Evolutionary conservation across 2,797 vertebrate genomes (phyloP).

Genomic region (Clarias laeviceps): DNA sequence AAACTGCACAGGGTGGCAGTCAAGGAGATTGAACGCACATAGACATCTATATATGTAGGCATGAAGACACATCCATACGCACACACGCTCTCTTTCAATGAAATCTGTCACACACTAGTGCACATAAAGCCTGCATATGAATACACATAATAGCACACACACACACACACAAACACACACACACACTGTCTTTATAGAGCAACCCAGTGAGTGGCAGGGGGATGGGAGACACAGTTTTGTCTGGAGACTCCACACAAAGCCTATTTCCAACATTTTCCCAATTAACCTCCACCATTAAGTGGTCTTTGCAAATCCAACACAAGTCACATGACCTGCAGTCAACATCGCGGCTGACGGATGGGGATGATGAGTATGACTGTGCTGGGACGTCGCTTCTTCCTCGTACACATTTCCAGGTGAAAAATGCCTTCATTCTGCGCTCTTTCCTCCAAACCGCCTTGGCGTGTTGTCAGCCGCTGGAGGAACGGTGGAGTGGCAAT

Average conservation of each 20-base stretch:
- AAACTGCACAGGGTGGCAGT: neutral
- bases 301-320: constrained; percentile 38
- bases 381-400: neutral
- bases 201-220: constrained; percentile 32
- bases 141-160: neutral
- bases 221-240: constrained; percentile 53
- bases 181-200: neutral
- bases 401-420: constrained; percentile 37
- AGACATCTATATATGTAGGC: neutral
- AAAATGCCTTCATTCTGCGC: constrained; percentile 39
- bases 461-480: neutral
- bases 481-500: constrained; percentile 45
- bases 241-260: constrained; percentile 48
- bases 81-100: neutral
- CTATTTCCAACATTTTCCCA: constrained; percentile 36
- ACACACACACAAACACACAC: neutral
- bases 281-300: constrained; percentile 55
- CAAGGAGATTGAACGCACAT: constrained; percentile 4
- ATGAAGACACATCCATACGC: constrained; percentile 14
- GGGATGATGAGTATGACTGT: constrained; percentile 36
- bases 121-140: neutral
- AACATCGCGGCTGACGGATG: constrained; percentile 36
- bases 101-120: neutral
- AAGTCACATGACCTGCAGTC: constrained; percentile 39
- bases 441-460: constrained; percentile 30